These are phyloP conservation scores for Lota lota DNA, from an alignment of 2,113 vertebrate species.

Conservation along the genomic window DNA sequence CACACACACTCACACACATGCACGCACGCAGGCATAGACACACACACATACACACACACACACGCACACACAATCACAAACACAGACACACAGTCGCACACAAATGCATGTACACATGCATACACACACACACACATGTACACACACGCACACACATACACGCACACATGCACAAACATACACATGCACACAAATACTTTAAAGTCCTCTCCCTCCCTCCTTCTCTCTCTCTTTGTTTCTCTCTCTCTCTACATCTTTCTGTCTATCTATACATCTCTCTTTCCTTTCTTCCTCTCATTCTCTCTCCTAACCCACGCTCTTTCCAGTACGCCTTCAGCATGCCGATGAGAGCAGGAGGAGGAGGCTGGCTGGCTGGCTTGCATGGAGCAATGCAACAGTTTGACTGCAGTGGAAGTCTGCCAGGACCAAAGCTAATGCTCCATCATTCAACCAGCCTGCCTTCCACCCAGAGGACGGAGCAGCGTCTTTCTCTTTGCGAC, in stretches of 20 bases:
- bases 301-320: too few species aligned
- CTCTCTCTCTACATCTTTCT: too few species aligned
- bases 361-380: slow-evolving; percentile 36
- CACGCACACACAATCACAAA: neutral
- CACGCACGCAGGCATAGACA: slow-evolving; percentile 18
- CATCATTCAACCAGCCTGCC: neutral
- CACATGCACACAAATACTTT: neutral
- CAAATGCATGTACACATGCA: neutral
- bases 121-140: too few species aligned
- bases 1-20: slow-evolving; percentile 18
- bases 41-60: neutral
- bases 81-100: neutral
- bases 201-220: too few species aligned
- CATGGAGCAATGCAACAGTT: slow-evolving; percentile 71
- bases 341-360: slow-evolving; percentile 48
- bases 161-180: neutral
- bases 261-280: too few species aligned
- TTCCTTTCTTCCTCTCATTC: too few species aligned
- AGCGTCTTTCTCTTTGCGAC: too few species aligned
- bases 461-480: too few species aligned
- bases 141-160: neutral
- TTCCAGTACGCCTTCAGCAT: slow-evolving; percentile 29
- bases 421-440: slow-evolving; percentile 32
- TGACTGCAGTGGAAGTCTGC: slow-evolving; percentile 63
- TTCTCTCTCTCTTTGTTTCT: too few species aligned